Percentiles rank a stretch among this genome's conserved stretches.
These are phyloP conservation scores for Drosophila pandora DNA, from an alignment of 1,140 invertebrate genomes.

Conservation along the genomic window DNA sequence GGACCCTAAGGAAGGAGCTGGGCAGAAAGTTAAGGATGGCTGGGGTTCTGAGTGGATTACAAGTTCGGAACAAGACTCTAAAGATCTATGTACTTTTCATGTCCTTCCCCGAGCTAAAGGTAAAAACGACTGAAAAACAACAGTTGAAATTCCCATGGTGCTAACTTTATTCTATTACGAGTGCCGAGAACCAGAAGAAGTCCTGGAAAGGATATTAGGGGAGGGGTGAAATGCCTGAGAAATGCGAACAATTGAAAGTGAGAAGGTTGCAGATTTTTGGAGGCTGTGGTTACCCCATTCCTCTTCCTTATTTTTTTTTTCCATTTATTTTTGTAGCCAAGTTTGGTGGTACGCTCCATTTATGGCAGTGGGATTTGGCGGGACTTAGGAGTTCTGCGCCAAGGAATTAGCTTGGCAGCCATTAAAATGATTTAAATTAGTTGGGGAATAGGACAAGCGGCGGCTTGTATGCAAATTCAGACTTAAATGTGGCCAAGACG, in stretches of 20 bases:
- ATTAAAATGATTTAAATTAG: conserved; percentile 79
- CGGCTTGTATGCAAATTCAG: conserved; percentile 31
- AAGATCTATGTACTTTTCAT: conserved; percentile 70
- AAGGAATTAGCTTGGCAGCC: conserved; percentile 61
- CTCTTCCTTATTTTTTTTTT: background rate
- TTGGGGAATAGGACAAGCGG: background rate
- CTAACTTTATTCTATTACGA: conserved; percentile 80
- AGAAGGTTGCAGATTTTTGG: conserved; percentile 2
- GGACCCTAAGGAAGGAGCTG: background rate
- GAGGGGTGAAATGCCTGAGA: background rate
- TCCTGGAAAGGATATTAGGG: background rate
- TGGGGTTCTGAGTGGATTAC: conserved; percentile 69
- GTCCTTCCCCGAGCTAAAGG: conserved; percentile 39
- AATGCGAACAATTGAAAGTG: conserved; percentile 72
- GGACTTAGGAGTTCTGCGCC: conserved; percentile 46
- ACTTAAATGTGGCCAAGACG: conserved; percentile 26
- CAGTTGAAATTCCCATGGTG: conserved; percentile 77
- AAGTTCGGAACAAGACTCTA: conserved; percentile 61
- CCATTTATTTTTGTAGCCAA: background rate
- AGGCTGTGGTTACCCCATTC: background rate
- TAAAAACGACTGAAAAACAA: conserved; percentile 66
- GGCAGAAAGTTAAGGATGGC: background rate
- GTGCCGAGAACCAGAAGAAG: conserved; percentile 39
- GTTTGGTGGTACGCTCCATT: conserved; percentile 48
- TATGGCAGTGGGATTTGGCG: conserved; percentile 73